Evolutionary conservation across 2,113 vertebrate species (phyloP).

Genomic region (Tringa solitaria): DNA sequence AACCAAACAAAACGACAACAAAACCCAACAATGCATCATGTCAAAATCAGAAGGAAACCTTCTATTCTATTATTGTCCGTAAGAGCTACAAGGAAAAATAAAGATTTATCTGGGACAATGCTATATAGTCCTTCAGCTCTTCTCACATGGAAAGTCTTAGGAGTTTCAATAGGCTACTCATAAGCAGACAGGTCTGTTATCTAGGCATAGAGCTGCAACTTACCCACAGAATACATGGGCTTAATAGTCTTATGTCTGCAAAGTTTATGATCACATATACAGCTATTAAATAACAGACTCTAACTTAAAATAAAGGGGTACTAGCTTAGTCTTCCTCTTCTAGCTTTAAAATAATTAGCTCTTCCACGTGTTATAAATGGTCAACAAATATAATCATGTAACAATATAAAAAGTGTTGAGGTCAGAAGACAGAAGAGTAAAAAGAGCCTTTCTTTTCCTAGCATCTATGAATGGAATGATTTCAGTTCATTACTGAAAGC

Average conservation of each 20-base stretch:
- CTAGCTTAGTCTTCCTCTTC: not conserved
- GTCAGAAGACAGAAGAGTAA: constrained; percentile 18
- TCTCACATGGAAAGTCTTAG: not conserved
- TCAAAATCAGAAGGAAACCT: not conserved
- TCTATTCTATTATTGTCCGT: not conserved
- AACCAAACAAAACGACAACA: not conserved
- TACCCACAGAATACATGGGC: not conserved
- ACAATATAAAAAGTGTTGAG: constrained; percentile 23
- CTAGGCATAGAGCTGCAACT: not conserved
- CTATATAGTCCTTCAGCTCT: not conserved
- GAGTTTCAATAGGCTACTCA: not conserved
- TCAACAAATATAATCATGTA: constrained; percentile 18
- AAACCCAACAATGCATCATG: not conserved
- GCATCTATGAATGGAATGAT: constrained; percentile 67
- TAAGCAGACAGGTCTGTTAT: not conserved
- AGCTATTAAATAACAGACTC: constrained; percentile 10
- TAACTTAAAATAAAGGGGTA: not conserved
- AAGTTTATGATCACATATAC: not conserved
- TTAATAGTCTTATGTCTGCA: not conserved
- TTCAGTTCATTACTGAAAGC: constrained; percentile 70
- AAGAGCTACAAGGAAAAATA: not conserved
- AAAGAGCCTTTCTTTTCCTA: constrained; percentile 1
- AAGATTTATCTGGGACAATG: not conserved
- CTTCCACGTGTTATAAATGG: not conserved
- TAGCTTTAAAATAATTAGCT: constrained; percentile 18